Conservation (phyloP, 2,113 vertebrate species). For the Cichladusa arquata region DNA sequence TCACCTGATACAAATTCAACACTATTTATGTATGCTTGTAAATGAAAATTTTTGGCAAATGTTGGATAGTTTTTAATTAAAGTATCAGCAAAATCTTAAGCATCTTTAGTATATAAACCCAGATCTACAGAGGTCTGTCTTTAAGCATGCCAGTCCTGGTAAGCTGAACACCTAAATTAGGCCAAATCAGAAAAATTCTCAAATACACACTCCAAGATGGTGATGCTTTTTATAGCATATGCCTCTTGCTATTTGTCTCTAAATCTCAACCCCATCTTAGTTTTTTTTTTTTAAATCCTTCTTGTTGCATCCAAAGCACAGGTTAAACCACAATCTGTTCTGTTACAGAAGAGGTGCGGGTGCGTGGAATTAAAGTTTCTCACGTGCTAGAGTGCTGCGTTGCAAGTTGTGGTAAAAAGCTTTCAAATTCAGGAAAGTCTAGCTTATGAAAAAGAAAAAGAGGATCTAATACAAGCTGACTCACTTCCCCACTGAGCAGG, state of each 20-base stretch:
- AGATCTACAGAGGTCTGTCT: neutral
- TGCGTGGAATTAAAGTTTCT: neutral
- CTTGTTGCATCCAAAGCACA: neutral
- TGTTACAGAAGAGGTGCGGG: neutral
- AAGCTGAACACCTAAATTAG: neutral
- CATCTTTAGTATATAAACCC: neutral
- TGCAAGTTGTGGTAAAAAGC: constrained; percentile 43
- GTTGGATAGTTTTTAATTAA: neutral
- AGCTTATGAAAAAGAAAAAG: constrained; percentile 61
- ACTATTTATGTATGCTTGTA: neutral
- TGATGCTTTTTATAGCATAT: neutral
- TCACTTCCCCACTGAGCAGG: neutral
- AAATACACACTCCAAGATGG: neutral
- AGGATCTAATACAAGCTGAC: constrained; percentile 61
- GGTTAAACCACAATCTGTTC: neutral
- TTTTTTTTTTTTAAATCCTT: neutral
- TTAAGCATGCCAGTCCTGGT: neutral
- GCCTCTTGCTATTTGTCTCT: neutral
- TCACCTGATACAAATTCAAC: neutral
- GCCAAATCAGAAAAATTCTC: neutral
- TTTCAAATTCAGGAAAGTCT: constrained; percentile 60
- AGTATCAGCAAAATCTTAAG: neutral
- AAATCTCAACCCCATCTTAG: neutral
- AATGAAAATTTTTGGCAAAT: neutral
- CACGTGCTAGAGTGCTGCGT: neutral